phyloP scores from a whole-genome alignment of 64 coral and sea anemone species.

The Porites lutea region DNA sequence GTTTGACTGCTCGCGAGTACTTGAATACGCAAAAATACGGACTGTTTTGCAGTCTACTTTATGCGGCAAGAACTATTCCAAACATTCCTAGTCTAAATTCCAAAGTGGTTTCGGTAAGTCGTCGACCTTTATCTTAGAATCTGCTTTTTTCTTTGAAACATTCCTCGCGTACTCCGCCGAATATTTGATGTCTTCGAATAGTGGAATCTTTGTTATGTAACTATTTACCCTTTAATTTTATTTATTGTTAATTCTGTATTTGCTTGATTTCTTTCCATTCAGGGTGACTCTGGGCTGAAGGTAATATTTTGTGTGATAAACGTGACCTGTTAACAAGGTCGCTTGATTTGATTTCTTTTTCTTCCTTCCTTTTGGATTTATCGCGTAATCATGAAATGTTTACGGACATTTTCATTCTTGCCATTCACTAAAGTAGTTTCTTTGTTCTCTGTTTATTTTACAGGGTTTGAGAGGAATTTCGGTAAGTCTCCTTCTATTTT shows the following conservation, averaged over 20 bases:
- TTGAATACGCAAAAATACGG: too few relatives aligned
- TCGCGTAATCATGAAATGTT: too few relatives aligned
- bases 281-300: conserved; percentile 9
- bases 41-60: too few relatives aligned
- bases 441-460: conserved; percentile 2
- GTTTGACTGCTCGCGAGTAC: too few relatives aligned
- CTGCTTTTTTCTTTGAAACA: background rate
- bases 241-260: background rate
- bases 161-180: too few relatives aligned
- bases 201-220: too few relatives aligned
- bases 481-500: conserved; percentile 44
- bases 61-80: too few relatives aligned
- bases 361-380: background rate
- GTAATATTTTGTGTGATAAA: background rate
- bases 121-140: background rate
- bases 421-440: background rate
- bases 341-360: background rate
- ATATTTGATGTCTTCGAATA: too few relatives aligned
- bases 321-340: background rate
- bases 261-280: background rate
- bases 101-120: conserved; percentile 39
- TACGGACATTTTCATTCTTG: too few relatives aligned
- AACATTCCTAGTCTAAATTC: too few relatives aligned
- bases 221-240: too few relatives aligned
- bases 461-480: conserved; percentile 35